These are phyloP conservation scores for Adelges cooleyi DNA, from an alignment of 1,140 invertebrate species.

Conservation along the genomic window DNA sequence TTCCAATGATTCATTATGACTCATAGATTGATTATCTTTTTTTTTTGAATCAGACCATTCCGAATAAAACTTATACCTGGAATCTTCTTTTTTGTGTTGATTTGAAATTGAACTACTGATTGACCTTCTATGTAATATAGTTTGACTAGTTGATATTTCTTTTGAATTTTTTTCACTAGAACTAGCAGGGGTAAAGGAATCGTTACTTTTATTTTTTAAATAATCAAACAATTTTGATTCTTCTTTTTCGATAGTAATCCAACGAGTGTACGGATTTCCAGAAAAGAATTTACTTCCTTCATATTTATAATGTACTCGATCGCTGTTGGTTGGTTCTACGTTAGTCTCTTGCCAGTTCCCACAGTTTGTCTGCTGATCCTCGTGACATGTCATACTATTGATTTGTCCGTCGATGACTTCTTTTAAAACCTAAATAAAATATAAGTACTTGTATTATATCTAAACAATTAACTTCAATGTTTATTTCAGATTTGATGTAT, in stretches of 20 bases:
- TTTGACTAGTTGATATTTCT: neutral
- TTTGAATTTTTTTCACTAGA: neutral
- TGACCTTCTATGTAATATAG: neutral
- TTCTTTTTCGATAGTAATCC: slow-evolving; percentile 15
- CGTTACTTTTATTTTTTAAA: neutral
- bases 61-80: neutral
- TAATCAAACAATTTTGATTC: slow-evolving; percentile 5
- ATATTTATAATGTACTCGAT: neutral
- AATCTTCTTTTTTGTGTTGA: neutral
- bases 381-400: neutral
- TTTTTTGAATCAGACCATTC: neutral
- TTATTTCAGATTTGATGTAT: too few relatives aligned
- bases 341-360: neutral
- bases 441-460: neutral
- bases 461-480: too few relatives aligned
- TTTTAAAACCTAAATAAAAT: slow-evolving; percentile 11
- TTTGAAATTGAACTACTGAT: slow-evolving; percentile 2
- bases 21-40: neutral
- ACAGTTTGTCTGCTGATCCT: neutral
- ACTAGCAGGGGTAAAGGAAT: neutral
- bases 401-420: slow-evolving; percentile 25
- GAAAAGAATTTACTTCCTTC: neutral
- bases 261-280: slow-evolving; percentile 23
- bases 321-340: neutral
- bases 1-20: neutral